These are phyloP conservation scores for Microctonus hyperodae DNA, from an alignment of 2,888 invertebrate genomes.

Conservation along the genomic window DNA sequence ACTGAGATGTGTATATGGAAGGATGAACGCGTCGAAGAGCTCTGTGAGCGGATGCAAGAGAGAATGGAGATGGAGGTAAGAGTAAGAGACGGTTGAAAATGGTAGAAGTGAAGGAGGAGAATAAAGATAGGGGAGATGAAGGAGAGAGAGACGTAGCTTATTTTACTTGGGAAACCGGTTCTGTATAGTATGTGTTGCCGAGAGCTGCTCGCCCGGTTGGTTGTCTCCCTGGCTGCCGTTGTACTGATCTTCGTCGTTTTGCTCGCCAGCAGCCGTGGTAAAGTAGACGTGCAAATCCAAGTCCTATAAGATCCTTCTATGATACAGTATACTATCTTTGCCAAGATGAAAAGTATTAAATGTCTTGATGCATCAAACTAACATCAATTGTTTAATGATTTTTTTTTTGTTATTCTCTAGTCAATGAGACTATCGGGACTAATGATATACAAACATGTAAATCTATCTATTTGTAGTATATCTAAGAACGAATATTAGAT, in stretches of 20 bases:
- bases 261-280: slow-evolving; percentile 7
- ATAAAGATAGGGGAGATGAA: slow-evolving; percentile 19
- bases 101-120: neutral
- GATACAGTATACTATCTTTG: slow-evolving; percentile 14
- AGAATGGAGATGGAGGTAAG: slow-evolving; percentile 31
- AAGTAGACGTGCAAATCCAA: slow-evolving; percentile 8
- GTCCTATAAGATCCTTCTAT: slow-evolving; percentile 15
- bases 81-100: slow-evolving; percentile 1
- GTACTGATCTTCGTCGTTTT: slow-evolving; percentile 22
- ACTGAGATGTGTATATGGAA: slow-evolving; percentile 21
- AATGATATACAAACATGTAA: neutral
- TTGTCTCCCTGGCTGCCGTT: slow-evolving; percentile 24
- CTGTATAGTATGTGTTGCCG: slow-evolving; percentile 33
- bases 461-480: no score
- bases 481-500: no score
- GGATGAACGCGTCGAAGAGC: neutral
- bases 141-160: slow-evolving; percentile 38
- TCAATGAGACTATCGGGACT: neutral
- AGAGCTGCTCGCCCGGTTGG: slow-evolving; percentile 22
- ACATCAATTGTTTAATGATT: slow-evolving; percentile 7
- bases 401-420: neutral
- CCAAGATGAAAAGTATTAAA: slow-evolving; percentile 10
- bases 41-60: slow-evolving; percentile 18
- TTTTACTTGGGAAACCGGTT: slow-evolving; percentile 57
- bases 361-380: neutral